A percentile compares a stretch with the other conserved stretches of the same genome.
These are phyloP conservation scores for Crenuchus spilurus DNA, from an alignment of 2,797 vertebrate genomes.

Conservation along the genomic window DNA sequence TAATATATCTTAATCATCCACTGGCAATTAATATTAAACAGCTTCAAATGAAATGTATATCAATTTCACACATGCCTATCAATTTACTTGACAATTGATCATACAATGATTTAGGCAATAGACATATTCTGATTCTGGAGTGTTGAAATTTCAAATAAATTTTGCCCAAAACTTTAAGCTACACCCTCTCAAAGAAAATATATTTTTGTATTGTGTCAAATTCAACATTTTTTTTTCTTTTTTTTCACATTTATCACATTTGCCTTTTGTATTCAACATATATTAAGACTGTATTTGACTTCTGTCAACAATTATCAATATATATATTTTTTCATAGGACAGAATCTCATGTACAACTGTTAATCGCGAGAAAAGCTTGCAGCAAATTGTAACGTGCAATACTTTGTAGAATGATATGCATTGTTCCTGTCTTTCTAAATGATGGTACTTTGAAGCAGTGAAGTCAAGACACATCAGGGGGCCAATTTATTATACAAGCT, in stretches of 20 bases:
- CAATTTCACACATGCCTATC: background rate
- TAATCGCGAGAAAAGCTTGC: conserved; percentile 66
- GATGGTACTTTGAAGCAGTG: conserved; percentile 57
- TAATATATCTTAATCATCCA: background rate
- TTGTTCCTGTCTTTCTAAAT: conserved; percentile 65
- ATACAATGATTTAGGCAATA: background rate
- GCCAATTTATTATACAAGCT: conserved; percentile 54
- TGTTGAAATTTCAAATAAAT: conserved; percentile 67
- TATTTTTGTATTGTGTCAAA: conserved; percentile 59
- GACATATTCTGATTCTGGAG: conserved; percentile 51
- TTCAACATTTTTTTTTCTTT: conserved; percentile 58
- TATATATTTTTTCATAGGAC: conserved; percentile 46
- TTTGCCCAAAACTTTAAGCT: conserved; percentile 42
- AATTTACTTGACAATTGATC: background rate
- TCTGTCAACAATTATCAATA: conserved; percentile 55
- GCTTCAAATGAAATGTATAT: background rate
- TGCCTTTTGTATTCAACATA: conserved; percentile 80
- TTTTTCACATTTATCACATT: conserved; percentile 71
- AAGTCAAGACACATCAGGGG: conserved; percentile 52
- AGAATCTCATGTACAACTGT: conserved; percentile 67
- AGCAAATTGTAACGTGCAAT: conserved; percentile 77
- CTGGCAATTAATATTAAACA: background rate
- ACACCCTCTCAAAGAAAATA: conserved; percentile 55
- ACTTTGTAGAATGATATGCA: conserved; percentile 72
- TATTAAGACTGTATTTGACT: conserved; percentile 67